Conservation (phyloP, 2,797 vertebrate species). For the Gymnothorax reevesii region DNA sequence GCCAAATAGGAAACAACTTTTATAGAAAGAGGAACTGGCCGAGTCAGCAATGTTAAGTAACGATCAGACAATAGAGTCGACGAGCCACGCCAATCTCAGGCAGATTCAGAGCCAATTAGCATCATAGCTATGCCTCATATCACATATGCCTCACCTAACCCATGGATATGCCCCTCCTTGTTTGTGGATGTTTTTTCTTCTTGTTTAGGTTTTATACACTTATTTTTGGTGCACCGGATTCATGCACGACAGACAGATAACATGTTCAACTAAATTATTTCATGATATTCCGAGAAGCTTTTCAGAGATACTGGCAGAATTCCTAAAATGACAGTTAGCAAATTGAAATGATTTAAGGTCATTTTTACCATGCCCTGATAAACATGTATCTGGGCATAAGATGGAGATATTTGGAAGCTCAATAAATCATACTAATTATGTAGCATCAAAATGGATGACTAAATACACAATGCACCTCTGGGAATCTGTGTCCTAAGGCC, state of each 20-base stretch:
- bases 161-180: background rate
- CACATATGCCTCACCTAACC: constrained; percentile 17
- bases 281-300: background rate
- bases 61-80: background rate
- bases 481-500: no score
- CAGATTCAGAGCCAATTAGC: constrained; percentile 23
- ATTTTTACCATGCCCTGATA: no score
- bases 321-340: background rate
- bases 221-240: background rate
- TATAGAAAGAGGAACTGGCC: background rate
- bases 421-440: no score
- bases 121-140: background rate
- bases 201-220: background rate
- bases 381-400: background rate
- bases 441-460: no score
- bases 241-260: background rate
- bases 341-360: no score
- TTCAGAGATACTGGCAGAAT: background rate
- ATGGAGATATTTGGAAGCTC: background rate
- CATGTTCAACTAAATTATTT: background rate
- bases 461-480: no score
- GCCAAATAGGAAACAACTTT: background rate
- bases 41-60: constrained; percentile 5
- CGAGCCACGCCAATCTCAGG: background rate
- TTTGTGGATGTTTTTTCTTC: constrained; percentile 9